Percentiles rank a stretch among this genome's conserved stretches.
Evolutionary conservation across 2,888 invertebrate genomes (phyloP).

Genomic region (Augochlorella aurata): DNA sequence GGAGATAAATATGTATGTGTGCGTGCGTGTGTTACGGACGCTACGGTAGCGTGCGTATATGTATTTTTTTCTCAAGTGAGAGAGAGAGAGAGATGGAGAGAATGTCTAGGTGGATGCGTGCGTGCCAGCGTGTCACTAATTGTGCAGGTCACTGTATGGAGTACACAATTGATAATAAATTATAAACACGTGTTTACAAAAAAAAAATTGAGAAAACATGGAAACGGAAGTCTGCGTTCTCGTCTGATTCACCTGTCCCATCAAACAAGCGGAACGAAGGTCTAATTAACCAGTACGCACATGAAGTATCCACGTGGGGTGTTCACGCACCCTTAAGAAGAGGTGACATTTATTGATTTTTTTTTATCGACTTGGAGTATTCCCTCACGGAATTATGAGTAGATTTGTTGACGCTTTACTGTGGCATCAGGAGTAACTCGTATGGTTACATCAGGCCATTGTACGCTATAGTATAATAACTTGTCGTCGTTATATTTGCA

Average conservation of each 20-base stretch:
- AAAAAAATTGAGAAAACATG: slow-evolving; percentile 18
- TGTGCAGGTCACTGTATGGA: slow-evolving; percentile 72
- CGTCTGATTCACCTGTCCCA: slow-evolving; percentile 1
- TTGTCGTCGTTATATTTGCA: no score
- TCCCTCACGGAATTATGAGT: no score
- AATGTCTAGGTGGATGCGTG: slow-evolving; percentile 33
- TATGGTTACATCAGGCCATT: no score
- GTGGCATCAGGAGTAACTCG: no score
- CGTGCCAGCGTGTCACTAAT: slow-evolving; percentile 61
- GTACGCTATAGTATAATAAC: no score
- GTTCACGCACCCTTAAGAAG: no score
- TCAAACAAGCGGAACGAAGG: not conserved
- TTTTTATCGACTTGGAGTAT: no score
- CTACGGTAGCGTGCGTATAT: slow-evolving; percentile 55
- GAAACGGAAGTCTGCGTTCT: not conserved
- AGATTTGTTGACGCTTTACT: no score
- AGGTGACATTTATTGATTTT: no score
- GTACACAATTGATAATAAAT: slow-evolving; percentile 73
- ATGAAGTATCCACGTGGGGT: no score
- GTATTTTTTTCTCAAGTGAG: slow-evolving; percentile 60
- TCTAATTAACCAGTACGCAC: not conserved
- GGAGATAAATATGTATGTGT: slow-evolving; percentile 50
- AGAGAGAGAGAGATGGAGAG: slow-evolving; percentile 14
- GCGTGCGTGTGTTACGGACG: slow-evolving; percentile 45
- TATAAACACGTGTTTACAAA: slow-evolving; percentile 72